Conservation (phyloP, 23 tunicate species). For the Trididemnum nubilum region DNA sequence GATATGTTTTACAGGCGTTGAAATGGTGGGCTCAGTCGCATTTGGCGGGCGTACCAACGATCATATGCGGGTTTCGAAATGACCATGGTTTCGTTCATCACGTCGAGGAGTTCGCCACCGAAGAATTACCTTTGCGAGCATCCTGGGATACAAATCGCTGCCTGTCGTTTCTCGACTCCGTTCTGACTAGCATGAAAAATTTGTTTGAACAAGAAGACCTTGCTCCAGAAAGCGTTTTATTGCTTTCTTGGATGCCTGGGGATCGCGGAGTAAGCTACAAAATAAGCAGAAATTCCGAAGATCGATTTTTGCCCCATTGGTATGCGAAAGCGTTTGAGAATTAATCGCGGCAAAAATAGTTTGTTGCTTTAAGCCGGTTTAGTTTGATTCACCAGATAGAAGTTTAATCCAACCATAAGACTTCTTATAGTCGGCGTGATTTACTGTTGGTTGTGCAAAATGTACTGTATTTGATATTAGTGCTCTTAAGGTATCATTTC, state of each 20-base stretch:
- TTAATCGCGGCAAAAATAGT: too few species aligned
- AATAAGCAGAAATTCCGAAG: neutral
- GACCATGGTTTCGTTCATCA: conserved; percentile 60
- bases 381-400: too few species aligned
- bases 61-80: conserved; percentile 85
- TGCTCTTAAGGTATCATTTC: too few species aligned
- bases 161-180: conserved; percentile 51
- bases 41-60: conserved; percentile 76
- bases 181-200: conserved; percentile 28
- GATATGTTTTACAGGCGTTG: conserved; percentile 34
- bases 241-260: conserved; percentile 24
- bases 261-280: neutral
- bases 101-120: conserved; percentile 36
- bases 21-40: conserved; percentile 97
- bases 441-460: too few species aligned
- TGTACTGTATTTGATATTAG: too few species aligned
- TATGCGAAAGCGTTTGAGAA: neutral
- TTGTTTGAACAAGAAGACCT: neutral
- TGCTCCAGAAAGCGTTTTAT: neutral
- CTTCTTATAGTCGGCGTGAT: too few species aligned
- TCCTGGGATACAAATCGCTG: conserved; percentile 57
- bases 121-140: conserved; percentile 48
- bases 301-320: conserved; percentile 29
- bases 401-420: too few species aligned
- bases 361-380: too few species aligned